These are phyloP conservation scores for Mongoloraphidia duomilia DNA, from an alignment of 2,888 invertebrate genomes.

Conservation along the genomic window DNA sequence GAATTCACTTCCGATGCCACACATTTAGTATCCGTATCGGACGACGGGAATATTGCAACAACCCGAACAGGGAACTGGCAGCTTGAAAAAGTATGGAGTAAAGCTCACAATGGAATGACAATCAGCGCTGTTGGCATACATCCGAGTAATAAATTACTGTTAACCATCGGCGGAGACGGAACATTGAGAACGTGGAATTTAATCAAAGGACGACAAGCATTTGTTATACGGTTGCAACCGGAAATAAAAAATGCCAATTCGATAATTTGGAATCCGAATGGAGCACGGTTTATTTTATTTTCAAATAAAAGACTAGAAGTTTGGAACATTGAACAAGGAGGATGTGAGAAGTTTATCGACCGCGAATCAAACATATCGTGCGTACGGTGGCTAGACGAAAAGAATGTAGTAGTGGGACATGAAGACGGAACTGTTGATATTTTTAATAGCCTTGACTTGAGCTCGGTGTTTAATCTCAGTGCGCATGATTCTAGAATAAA, in stretches of 20 bases:
- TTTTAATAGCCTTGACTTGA: conserved; percentile 28
- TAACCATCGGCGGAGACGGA: conserved; percentile 74
- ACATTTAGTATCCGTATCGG: conserved; percentile 70
- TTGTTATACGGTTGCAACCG: conserved; percentile 36
- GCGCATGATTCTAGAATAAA: too few species aligned
- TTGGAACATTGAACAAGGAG: conserved; percentile 67
- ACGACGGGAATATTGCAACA: conserved; percentile 72
- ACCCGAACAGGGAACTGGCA: conserved; percentile 77
- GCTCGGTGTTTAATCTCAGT: too few species aligned
- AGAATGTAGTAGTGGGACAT: conserved; percentile 51
- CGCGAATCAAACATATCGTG: conserved; percentile 55
- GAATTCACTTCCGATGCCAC: conserved; percentile 61
- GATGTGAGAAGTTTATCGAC: conserved; percentile 49
- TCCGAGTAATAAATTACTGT: conserved; percentile 75
- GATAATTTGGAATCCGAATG: conserved; percentile 60
- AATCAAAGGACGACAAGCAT: conserved; percentile 80
- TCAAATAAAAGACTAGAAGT: conserved; percentile 61
- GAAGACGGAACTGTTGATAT: conserved; percentile 57
- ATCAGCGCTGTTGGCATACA: conserved; percentile 69
- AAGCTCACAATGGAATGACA: conserved; percentile 66
- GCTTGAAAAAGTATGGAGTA: conserved; percentile 65
- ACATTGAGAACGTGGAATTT: conserved; percentile 87
- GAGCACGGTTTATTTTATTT: conserved; percentile 59
- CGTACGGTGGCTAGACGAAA: conserved; percentile 51
- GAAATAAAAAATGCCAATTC: conserved; percentile 25